Evolutionary conservation across 2,888 invertebrate species (phyloP).

Genomic region (Peribatodes rhomboidaria): DNA sequence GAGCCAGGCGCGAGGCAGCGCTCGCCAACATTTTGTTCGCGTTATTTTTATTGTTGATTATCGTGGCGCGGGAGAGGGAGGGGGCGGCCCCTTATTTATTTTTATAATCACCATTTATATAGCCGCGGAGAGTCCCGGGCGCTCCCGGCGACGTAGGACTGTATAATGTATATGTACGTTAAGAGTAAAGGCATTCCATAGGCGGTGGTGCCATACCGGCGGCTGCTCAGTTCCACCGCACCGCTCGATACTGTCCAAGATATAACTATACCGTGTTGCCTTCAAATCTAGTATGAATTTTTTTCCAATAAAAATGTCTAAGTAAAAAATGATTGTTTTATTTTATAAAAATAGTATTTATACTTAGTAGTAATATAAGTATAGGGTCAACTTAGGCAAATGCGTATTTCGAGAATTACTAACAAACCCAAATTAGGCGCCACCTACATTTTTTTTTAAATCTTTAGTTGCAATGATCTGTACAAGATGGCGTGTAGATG

Average conservation of each 20-base stretch:
- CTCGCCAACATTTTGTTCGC: conserved; percentile 57
- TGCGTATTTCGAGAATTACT: too few relatives aligned
- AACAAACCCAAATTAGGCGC: too few relatives aligned
- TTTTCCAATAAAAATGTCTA: conserved; percentile 86
- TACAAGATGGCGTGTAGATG: too few relatives aligned
- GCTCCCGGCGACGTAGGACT: conserved; percentile 9
- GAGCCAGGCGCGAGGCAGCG: conserved; percentile 50
- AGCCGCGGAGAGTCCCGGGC: conserved; percentile 53
- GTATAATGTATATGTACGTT: neutral
- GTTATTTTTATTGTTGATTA: conserved; percentile 71
- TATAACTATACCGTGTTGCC: conserved; percentile 86
- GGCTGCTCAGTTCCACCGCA: conserved; percentile 51
- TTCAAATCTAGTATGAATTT: conserved; percentile 84
- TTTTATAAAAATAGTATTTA: conserved; percentile 51
- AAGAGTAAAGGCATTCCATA: conserved; percentile 82
- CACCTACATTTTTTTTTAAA: too few relatives aligned
- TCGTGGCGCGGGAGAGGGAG: conserved; percentile 68
- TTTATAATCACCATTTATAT: conserved; percentile 83
- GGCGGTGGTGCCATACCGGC: conserved; percentile 74
- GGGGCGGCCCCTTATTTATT: conserved; percentile 82
- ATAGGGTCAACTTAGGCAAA: too few relatives aligned
- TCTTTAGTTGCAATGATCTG: too few relatives aligned
- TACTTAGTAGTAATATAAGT: too few relatives aligned
- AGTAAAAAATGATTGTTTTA: conserved; percentile 75
- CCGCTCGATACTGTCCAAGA: conserved; percentile 72